These are phyloP conservation scores for Caenorhabditis imperialis DNA, from an alignment of 2,888 invertebrate genomes.

Conservation along the genomic window DNA sequence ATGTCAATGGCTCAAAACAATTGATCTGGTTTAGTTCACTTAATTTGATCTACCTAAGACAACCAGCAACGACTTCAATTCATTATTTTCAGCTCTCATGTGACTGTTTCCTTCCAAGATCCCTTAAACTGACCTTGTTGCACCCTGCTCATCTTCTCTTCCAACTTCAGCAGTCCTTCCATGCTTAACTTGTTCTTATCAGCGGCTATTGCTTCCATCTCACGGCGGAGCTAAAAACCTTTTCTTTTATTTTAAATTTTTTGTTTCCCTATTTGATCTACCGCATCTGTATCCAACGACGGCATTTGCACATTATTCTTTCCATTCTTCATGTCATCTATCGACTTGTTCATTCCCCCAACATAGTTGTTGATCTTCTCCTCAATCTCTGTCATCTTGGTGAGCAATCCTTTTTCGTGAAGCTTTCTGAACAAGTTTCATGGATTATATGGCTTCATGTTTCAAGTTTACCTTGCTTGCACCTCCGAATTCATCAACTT, in stretches of 20 bases:
- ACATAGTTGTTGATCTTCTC: conserved; percentile 69
- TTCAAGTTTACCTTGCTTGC: conserved; percentile 46
- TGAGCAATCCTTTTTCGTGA: conserved; percentile 76
- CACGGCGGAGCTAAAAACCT: conserved; percentile 72
- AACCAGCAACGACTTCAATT: background rate
- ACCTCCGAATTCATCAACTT: conserved; percentile 66
- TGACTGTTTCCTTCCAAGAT: background rate
- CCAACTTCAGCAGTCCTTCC: conserved; percentile 77
- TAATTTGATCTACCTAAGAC: too few species aligned
- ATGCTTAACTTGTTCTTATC: conserved; percentile 78
- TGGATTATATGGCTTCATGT: background rate
- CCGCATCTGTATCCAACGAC: conserved; percentile 73
- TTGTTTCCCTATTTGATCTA: conserved; percentile 46
- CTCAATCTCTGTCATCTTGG: conserved; percentile 74
- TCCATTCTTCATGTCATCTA: conserved; percentile 74
- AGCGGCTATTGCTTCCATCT: conserved; percentile 77
- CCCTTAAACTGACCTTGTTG: conserved; percentile 73
- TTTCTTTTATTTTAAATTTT: conserved; percentile 1
- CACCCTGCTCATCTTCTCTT: conserved; percentile 76
- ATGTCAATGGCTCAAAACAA: background rate
- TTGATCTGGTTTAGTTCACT: conserved; percentile 4
- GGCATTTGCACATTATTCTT: conserved; percentile 72
- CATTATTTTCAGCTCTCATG: background rate
- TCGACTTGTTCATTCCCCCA: conserved; percentile 68
- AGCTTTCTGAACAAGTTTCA: conserved; percentile 64